These are phyloP conservation scores for Hirtodrosophila duncani DNA, from an alignment of 2,888 invertebrate genomes.

Conservation along the genomic window DNA sequence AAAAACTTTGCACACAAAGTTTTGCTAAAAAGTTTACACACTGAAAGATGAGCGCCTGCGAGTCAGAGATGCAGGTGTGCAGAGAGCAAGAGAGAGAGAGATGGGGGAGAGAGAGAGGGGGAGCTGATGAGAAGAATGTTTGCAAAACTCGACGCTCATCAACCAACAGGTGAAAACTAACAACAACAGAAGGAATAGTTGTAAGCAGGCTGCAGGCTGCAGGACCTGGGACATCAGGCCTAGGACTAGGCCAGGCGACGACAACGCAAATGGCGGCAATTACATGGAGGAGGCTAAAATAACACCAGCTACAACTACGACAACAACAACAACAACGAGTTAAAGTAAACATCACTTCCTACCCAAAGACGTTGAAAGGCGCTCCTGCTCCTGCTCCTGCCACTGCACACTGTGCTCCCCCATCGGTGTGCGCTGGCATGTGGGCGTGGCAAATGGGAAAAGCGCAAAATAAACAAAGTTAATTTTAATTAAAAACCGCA, in stretches of 20 bases:
- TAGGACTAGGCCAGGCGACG: conserved; percentile 35
- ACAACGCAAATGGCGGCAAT: conserved; percentile 68
- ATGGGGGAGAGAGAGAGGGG: background rate
- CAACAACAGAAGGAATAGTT: conserved; percentile 12
- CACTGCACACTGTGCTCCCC: too few relatives aligned
- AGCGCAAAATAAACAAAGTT: conserved; percentile 72
- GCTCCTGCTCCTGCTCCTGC: too few relatives aligned
- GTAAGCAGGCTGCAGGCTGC: conserved; percentile 3
- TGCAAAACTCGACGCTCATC: conserved; percentile 44
- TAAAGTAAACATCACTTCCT: conserved; percentile 63
- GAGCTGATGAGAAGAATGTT: conserved; percentile 43
- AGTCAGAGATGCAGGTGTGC: too few relatives aligned
- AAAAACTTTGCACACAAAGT: conserved; percentile 62
- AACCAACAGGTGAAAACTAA: conserved; percentile 36
- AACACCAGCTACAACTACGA: conserved; percentile 21
- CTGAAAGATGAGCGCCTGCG: too few relatives aligned
- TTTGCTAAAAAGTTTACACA: conserved; percentile 54
- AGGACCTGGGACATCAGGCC: background rate
- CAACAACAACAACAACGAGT: conserved; percentile 30
- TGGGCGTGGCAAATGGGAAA: conserved; percentile 44
- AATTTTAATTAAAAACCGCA: conserved; percentile 72
- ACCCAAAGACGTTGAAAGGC: conserved; percentile 12
- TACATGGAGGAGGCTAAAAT: conserved; percentile 53
- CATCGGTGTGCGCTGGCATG: background rate
- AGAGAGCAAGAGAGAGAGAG: background rate